phyloP scores from a whole-genome alignment of 1,140 invertebrate species.

The Stratiolaelaps scimitus region DNA sequence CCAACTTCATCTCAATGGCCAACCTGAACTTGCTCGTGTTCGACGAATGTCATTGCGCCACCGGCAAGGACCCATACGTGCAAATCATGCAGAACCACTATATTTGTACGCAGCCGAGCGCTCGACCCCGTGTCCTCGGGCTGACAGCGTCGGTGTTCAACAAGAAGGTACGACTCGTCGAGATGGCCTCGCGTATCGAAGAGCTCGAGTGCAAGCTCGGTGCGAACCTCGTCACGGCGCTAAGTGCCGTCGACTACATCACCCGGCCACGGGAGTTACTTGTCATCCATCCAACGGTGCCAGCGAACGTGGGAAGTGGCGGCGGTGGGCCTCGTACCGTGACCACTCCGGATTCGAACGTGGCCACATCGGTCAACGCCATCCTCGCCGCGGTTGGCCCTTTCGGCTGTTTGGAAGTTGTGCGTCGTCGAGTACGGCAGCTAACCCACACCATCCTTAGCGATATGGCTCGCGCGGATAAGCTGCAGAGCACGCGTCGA shows the following conservation, averaged over 20 bases:
- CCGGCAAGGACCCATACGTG: constrained; percentile 42
- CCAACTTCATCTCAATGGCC: constrained; percentile 48
- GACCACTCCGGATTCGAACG: background rate
- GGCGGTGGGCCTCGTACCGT: background rate
- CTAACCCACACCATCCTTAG: constrained; percentile 12
- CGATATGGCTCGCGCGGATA: background rate
- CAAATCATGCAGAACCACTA: constrained; percentile 51
- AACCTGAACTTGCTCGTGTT: constrained; percentile 66
- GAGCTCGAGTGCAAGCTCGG: constrained; percentile 19
- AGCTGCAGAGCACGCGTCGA: background rate
- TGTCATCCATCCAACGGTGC: background rate
- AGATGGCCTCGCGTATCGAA: constrained; percentile 1
- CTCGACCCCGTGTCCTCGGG: constrained; percentile 58
- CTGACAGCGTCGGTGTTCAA: constrained; percentile 71
- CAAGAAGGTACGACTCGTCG: constrained; percentile 22
- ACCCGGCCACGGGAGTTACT: constrained; percentile 1
- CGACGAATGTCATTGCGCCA: constrained; percentile 78
- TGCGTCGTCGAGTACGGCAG: background rate
- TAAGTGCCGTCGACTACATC: constrained; percentile 22
- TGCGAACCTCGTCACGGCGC: constrained; percentile 13
- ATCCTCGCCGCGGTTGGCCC: constrained; percentile 17
- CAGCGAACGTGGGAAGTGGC: background rate
- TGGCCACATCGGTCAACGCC: constrained; percentile 2
- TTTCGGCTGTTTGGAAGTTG: constrained; percentile 23
- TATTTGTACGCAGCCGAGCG: constrained; percentile 39